Percentiles rank a stretch among this genome's conserved stretches.
Conservation (phyloP, 2,888 invertebrate genomes). For the Megastigmus dorsalis region DNA sequence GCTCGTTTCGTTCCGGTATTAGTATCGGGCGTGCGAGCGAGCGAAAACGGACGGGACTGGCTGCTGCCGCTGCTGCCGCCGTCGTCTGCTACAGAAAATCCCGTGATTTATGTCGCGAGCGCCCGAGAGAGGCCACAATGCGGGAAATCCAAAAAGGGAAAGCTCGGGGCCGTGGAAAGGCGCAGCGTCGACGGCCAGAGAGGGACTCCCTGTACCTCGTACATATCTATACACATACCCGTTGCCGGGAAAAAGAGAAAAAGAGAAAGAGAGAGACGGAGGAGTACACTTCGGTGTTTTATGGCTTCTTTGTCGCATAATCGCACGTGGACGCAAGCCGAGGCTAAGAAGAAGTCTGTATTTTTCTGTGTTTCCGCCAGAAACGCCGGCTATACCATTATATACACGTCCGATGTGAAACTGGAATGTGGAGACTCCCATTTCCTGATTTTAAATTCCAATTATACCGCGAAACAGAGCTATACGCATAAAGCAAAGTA, state of each 20-base stretch:
- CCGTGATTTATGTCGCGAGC: slow-evolving; percentile 53
- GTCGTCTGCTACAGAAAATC: slow-evolving; percentile 49
- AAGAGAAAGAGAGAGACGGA: background rate
- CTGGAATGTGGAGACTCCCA: too few species aligned
- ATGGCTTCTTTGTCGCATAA: slow-evolving; percentile 52
- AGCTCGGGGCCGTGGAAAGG: background rate
- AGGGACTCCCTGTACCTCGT: background rate
- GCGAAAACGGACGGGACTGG: slow-evolving; percentile 11
- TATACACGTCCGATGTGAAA: too few species aligned
- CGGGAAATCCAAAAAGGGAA: slow-evolving; percentile 50
- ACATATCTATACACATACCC: too few species aligned
- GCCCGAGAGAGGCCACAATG: slow-evolving; percentile 37
- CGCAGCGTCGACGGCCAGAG: too few species aligned
- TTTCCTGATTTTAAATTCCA: too few species aligned
- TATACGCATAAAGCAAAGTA: too few species aligned
- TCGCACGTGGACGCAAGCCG: slow-evolving; percentile 8
- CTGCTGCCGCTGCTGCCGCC: background rate
- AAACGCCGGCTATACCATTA: too few species aligned
- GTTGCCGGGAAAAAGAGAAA: background rate
- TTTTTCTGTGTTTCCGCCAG: too few species aligned
- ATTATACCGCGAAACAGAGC: too few species aligned
- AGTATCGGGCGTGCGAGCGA: slow-evolving; percentile 30
- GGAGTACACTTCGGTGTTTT: slow-evolving; percentile 41
- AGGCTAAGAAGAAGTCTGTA: too few species aligned
- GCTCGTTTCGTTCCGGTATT: slow-evolving; percentile 43